Evolutionary conservation across 2,113 vertebrate genomes (phyloP).

Genomic region (Bothrops jararaca): DNA sequence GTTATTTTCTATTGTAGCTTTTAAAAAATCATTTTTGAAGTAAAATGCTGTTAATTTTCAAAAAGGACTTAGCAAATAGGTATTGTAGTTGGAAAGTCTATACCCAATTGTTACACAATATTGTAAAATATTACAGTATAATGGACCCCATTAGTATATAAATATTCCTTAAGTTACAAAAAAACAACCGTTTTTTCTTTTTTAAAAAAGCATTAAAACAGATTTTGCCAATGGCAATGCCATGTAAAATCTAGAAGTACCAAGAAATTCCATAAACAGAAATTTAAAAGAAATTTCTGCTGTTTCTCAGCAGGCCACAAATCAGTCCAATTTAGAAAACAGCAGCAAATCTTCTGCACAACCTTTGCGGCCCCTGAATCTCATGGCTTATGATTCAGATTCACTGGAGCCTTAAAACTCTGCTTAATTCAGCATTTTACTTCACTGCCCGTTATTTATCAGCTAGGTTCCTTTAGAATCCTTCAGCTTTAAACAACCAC

Average conservation of each 20-base stretch:
- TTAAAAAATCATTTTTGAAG: constrained; percentile 38
- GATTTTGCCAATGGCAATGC: constrained; percentile 51
- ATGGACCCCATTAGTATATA: constrained; percentile 62
- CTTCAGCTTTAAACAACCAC: constrained; percentile 42
- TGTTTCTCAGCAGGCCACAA: constrained; percentile 39
- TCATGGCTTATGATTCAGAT: constrained; percentile 29
- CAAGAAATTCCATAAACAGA: constrained; percentile 47
- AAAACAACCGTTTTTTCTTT: constrained; percentile 43
- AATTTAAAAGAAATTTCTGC: constrained; percentile 40
- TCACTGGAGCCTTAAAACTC: constrained; percentile 55
- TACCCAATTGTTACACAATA: constrained; percentile 62
- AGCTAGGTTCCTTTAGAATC: constrained; percentile 32
- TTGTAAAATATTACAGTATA: constrained; percentile 56
- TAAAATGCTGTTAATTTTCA: constrained; percentile 51
- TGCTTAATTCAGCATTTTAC: constrained; percentile 38
- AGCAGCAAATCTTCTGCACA: constrained; percentile 39
- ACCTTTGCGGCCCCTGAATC: constrained; percentile 45
- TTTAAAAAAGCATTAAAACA: constrained; percentile 64
- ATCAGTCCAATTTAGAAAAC: constrained; percentile 36
- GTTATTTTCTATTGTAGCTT: constrained; percentile 41
- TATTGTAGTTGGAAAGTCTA: constrained; percentile 58
- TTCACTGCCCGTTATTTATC: constrained; percentile 41
- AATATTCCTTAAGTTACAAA: constrained; percentile 62
- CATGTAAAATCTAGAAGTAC: constrained; percentile 45
- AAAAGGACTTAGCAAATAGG: constrained; percentile 57